phyloP scores from a whole-genome alignment of 2,113 vertebrate genomes.

The Laticauda colubrina region DNA sequence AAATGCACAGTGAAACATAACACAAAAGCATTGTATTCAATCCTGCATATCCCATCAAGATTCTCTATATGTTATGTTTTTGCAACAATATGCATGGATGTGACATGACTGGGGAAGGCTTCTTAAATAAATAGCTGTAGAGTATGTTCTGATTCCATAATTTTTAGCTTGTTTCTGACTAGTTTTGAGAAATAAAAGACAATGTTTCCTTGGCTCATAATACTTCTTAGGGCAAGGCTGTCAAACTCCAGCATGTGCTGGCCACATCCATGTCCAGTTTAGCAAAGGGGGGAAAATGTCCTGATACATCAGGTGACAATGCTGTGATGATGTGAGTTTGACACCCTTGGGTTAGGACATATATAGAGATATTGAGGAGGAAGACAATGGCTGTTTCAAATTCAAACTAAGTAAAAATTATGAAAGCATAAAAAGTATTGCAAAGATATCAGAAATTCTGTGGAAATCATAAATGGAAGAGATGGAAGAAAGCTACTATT shows the following conservation, averaged over 20 bases:
- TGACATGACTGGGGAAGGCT: not conserved
- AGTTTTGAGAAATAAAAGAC: not conserved
- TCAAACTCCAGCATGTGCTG: no score
- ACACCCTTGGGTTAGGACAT: not conserved
- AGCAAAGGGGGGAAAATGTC: no score
- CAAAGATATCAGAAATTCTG: not conserved
- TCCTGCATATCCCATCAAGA: not conserved
- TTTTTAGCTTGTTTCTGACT: not conserved
- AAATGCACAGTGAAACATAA: not conserved
- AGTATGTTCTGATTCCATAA: not conserved
- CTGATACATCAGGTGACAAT: no score
- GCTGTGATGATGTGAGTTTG: no score
- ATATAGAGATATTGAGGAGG: not conserved
- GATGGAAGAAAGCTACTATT: not conserved
- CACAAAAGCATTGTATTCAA: not conserved
- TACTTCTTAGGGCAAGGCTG: not conserved
- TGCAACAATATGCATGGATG: not conserved
- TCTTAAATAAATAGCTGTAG: not conserved
- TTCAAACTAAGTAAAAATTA: not conserved
- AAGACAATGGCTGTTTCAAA: not conserved
- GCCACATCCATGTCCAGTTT: no score
- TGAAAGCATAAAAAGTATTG: not conserved
- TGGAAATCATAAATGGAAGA: not conserved
- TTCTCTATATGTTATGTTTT: not conserved
- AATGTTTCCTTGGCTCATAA: not conserved